These are phyloP conservation scores for Oceanodroma leucorhoa DNA, from an alignment of 2,797 vertebrate genomes.

Conservation along the genomic window DNA sequence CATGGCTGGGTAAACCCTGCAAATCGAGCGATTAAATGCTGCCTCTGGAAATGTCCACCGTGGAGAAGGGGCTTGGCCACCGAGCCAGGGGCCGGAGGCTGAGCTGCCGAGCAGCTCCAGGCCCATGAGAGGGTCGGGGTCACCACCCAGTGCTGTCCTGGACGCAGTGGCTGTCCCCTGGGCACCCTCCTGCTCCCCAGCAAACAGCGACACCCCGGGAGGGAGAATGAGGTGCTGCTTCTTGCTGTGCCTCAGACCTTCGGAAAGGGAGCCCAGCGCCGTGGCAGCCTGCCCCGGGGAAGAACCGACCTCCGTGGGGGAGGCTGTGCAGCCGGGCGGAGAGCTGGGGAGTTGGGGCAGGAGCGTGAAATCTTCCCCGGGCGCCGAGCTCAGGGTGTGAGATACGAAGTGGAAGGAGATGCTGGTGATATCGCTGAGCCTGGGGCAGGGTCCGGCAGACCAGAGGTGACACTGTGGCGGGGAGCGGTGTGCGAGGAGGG, in stretches of 20 bases:
- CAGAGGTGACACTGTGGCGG: not conserved
- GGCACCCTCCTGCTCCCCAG: not conserved
- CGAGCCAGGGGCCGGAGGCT: fast-evolving
- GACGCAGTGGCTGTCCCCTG: not conserved
- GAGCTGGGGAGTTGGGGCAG: not conserved
- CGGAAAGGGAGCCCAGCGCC: not conserved
- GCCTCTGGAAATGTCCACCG: conserved; percentile 27
- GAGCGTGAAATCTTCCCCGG: fast-evolving
- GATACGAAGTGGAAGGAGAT: not conserved
- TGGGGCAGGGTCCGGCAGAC: not conserved
- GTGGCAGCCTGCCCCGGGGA: not conserved
- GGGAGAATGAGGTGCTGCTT: not conserved
- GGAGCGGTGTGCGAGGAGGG: fast-evolving
- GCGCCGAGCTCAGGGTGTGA: not conserved
- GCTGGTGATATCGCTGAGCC: not conserved
- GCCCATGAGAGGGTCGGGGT: not conserved
- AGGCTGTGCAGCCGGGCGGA: not conserved
- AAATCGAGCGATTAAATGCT: not conserved
- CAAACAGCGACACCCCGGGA: not conserved
- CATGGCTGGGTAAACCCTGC: conserved; percentile 51
- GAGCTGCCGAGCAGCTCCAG: not conserved
- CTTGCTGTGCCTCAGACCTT: not conserved
- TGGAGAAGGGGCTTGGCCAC: not conserved
- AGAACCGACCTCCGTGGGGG: fast-evolving
- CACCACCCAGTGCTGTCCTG: not conserved